A percentile compares a stretch with the other conserved stretches of the same genome.
Evolutionary conservation across 2,113 vertebrate species (phyloP).

Genomic region (Fulica atra): DNA sequence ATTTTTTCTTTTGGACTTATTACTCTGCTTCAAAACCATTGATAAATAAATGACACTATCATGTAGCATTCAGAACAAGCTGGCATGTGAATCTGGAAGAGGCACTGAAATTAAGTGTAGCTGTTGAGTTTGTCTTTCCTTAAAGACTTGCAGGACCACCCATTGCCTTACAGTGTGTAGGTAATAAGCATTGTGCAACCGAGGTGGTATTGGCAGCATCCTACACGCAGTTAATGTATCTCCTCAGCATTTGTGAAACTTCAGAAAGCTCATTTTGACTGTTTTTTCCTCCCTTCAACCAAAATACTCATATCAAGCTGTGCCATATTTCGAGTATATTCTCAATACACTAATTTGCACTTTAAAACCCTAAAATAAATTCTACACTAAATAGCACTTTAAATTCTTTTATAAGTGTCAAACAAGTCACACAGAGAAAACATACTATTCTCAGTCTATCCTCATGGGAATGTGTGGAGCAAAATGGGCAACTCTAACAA

Average conservation of each 20-base stretch:
- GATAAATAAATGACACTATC: neutral
- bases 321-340: conserved; percentile 68
- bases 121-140: neutral
- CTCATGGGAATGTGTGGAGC: conserved; percentile 55
- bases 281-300: conserved; percentile 22
- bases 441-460: conserved; percentile 53
- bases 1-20: neutral
- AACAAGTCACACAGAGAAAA: conserved; percentile 67
- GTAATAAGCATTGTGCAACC: conserved; percentile 72
- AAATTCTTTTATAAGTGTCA: conserved; percentile 33
- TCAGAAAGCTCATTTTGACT: conserved; percentile 26
- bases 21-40: neutral
- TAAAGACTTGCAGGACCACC: conserved; percentile 14
- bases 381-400: conserved; percentile 44
- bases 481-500: conserved; percentile 21
- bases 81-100: neutral
- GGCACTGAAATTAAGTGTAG: neutral
- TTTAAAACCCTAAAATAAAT: conserved; percentile 35
- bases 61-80: neutral
- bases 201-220: neutral
- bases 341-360: conserved; percentile 50
- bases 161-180: conserved; percentile 10
- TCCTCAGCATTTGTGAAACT: neutral
- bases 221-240: neutral
- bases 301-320: conserved; percentile 42